Evolutionary conservation across 2,113 vertebrate genomes (phyloP).

Genomic region (Sclerurus mexicanus): DNA sequence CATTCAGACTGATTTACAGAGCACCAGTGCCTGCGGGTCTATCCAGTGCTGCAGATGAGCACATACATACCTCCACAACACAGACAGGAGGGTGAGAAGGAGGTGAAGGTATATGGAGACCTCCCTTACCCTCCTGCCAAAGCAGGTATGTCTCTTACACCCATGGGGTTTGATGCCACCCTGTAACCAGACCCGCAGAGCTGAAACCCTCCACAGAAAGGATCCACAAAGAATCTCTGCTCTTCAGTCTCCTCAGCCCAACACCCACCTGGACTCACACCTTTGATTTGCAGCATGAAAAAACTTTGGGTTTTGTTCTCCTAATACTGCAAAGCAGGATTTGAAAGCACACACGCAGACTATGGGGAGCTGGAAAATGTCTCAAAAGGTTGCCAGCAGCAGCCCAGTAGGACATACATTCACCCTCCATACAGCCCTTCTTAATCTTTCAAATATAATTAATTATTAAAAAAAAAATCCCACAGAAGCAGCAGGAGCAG

Average conservation of each 20-base stretch:
- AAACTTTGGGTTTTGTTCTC: neutral
- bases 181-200: neutral
- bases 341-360: neutral
- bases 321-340: neutral
- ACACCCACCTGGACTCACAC: too few species aligned
- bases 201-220: neutral
- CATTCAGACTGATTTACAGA: neutral
- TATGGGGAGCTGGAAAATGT: neutral
- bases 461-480: neutral
- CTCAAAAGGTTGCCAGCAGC: neutral
- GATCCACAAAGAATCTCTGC: neutral
- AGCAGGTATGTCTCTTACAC: neutral
- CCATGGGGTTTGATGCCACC: neutral
- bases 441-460: conserved; percentile 55
- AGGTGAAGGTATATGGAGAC: neutral
- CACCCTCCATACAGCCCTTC: neutral
- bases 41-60: neutral
- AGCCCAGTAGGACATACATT: neutral
- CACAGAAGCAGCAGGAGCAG: conserved; percentile 23
- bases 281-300: neutral
- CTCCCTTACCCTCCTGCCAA: neutral
- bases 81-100: neutral
- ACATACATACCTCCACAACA: fast-evolving
- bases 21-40: neutral
- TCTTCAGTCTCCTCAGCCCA: neutral